Evolutionary conservation across 37 sponge, comb jelly and placozoan species (phyloP), one percentile per base, ranked within the genome.

Genomic region (Agelas oroides): DNA sequence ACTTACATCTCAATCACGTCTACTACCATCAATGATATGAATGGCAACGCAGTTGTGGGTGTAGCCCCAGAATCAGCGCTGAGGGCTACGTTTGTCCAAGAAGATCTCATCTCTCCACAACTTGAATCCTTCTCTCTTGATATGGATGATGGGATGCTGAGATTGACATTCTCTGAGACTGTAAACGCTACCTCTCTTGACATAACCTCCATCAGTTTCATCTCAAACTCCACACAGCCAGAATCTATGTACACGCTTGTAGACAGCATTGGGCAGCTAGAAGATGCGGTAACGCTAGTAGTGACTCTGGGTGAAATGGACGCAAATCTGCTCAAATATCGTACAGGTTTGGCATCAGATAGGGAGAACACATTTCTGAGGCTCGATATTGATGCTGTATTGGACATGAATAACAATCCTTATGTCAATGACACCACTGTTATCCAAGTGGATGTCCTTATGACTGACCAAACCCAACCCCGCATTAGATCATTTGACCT

Each of bases 81-180:
- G 14, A 67, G 54, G 28, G 90, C 79, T n/a, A 13, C 33, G 11
- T 2, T 16, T 28, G 82, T 92, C 8, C 24, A 54, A 40, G 63
- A 56, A 60, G 97, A 97, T 54, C 25, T 37, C 13, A 92, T 90
- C 13, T 38, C 87, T 59, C 97, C 97, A 31, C 55, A 59, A 25
- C 39, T 97, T 20, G 86, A 61, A 21, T 59, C 24, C 0, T 94
- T 92, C 65, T 77, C 92, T 38, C 66, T 97, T 13, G 92, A 97
- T 57, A 59, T 97, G 70, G 69, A 96, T 85, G 40, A 21, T 23
- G 97, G 94, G 18, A 53, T 73, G n/a, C 59, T 97, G 56, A 71
- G 71, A 0, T 69, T 97, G 23, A 91, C 87, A 19, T 97, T 97
- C 63, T 89, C 87, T 0, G 97, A 97, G 71, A 97, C 97, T 24